Evolutionary conservation across 2,888 invertebrate species (phyloP), one percentile per base, ranked within the genome.

Genomic region (Camponotus fellah): DNA sequence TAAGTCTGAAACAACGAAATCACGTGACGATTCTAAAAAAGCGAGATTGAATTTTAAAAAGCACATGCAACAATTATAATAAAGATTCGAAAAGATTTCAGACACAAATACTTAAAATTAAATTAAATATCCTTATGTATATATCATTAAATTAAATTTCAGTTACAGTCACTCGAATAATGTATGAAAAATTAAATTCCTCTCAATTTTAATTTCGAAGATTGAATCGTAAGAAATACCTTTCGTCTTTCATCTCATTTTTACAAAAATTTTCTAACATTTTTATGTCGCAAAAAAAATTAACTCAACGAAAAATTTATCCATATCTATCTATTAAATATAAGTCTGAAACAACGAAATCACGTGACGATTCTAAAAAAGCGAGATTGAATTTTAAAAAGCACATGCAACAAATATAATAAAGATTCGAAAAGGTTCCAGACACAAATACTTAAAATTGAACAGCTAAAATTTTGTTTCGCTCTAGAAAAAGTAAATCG

Each of bases 401-500:
- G 14, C 58, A 10, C 12, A 21, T 26, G 2, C 26, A 14, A 64
- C 34, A 53, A 53, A 34, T 34, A 12, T 26, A 14, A 66, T 71
- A 79, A 71, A 60, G 1, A 12, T 26, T 26, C 26, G 32, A 53
- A 66, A 66, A 76, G 10, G 14, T 46, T 21, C 34, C 46, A 10
- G 46, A 46, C n/a, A 46, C n/a, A 14, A 60, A 40, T 40, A 21
- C 5, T 32, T 14, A 40, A 66, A 66, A 26, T 21, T 6, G 37
- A 37, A 37, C 26, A 2, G 2, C 26, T 26, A 26, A 26, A 26
- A 26, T 76, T 65, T 76, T 26, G 37, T 65, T 76, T n/a, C 40
- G 66, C 53, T 76, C 53, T 17, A 26, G 53, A 0, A 66, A 76
- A 64, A 74, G 46, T 56, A 34, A 66, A 76, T 76, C 66, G 66